Evolutionary conservation across 2,797 vertebrate genomes (phyloP).

Genomic region (Hapalemur alaotrensis): DNA sequence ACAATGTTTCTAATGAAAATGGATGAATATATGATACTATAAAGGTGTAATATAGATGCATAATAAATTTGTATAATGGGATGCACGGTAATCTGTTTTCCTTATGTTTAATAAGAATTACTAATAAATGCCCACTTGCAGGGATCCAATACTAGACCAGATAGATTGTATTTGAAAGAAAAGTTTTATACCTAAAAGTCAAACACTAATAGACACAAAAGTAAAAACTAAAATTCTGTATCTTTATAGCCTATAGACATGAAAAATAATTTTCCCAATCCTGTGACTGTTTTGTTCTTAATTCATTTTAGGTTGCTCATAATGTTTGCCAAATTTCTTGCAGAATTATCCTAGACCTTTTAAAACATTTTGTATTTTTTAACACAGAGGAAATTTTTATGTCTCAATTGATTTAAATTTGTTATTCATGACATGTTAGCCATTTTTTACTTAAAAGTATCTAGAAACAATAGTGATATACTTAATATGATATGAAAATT

Average conservation of each 20-base stretch:
- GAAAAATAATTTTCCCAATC: neutral
- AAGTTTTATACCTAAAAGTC: neutral
- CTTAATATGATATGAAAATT: neutral
- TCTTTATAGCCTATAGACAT: neutral
- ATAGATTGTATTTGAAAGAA: neutral
- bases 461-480: neutral
- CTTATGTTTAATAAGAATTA: neutral
- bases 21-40: neutral
- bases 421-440: neutral
- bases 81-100: neutral
- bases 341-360: neutral
- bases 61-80: neutral
- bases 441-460: neutral
- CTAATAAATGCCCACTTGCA: neutral
- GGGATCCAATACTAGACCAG: neutral
- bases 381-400: neutral
- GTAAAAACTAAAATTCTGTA: neutral
- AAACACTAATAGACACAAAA: neutral
- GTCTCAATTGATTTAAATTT: neutral
- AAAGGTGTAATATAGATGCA: neutral
- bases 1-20: slow-evolving; percentile 7
- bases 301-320: neutral
- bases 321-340: neutral
- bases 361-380: neutral
- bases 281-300: neutral